Base-by-base conservation (phyloP, 2,113 vertebrate genomes). In the Terrapene triunguis region DNA sequence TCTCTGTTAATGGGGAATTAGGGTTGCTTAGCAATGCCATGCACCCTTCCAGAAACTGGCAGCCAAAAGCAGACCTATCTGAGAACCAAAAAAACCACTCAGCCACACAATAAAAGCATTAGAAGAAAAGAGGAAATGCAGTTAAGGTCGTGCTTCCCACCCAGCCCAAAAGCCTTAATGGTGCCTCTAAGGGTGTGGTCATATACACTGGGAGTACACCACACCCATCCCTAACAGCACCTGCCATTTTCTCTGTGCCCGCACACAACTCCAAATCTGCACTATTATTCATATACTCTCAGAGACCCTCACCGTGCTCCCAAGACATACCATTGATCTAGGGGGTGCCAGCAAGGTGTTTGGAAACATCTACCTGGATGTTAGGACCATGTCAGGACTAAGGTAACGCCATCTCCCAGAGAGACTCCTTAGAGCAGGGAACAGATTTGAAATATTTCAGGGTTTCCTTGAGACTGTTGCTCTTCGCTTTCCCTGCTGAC, bases 201-300 rank as follows among this genome's bases (percentile, higher is more conserved):
- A 1, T 1, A 24, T 2, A 8, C 38, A 57, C 82, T 8, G 22
- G 16, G 5, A 4, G 48, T 54, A 44, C 13, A 44, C 2, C 29
- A 25, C 22, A 24, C 14, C 14, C 8, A 87, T 42, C 53, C 69
- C 7, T 47, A 4, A 59, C 48, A 44, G 4, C 87, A 12, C 17
- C 38, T 25, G 16, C 24, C 8, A 1, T 53, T 78, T 74, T 32
- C 29, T n/a, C 12, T 83, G 27, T 38, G 80, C 32, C 24, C 82
- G 85, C 44, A 87, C 53, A 29, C 3, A 51, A 89, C 48, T 51
- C 76, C 59, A 51, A 1, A 69, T 57, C 48, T 90, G 17, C 35
- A 1, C 38, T 87, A 25, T 38, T 29, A 6, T 3, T 89, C 80
- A 32, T 62, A 32, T 14, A 12, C 59, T 62, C 5, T 27, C 12